These are phyloP conservation scores for Monopterus albus DNA, from an alignment of 2,113 vertebrate species.

Conservation along the genomic window DNA sequence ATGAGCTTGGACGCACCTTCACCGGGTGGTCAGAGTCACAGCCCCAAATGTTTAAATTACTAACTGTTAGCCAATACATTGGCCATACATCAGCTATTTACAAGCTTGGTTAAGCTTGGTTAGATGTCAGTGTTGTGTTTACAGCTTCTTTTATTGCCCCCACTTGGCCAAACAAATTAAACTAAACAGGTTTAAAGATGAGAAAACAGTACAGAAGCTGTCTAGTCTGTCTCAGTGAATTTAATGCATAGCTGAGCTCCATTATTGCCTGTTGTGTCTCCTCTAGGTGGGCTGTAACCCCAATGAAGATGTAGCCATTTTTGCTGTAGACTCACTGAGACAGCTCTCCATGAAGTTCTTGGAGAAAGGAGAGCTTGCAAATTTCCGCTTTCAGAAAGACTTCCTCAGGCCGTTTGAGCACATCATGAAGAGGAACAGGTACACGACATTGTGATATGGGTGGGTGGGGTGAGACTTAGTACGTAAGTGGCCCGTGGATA, in stretches of 20 bases:
- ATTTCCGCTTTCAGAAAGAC: constrained; percentile 99
- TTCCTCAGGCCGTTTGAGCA: constrained; percentile 97
- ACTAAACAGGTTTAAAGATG: too few relatives aligned
- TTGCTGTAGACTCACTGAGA: constrained; percentile 95
- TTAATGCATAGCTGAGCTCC: neutral
- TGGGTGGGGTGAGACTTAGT: neutral
- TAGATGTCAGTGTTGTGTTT: too few relatives aligned
- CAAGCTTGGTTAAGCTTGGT: too few relatives aligned
- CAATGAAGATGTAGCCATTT: constrained; percentile 98
- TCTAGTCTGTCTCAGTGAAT: too few relatives aligned
- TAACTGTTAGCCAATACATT: neutral
- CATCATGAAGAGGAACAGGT: constrained; percentile 99
- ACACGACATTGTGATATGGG: neutral
- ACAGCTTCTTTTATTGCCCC: neutral
- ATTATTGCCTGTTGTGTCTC: neutral
- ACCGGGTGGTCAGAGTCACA: neutral
- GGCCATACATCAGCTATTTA: neutral
- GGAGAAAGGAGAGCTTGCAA: constrained; percentile 97
- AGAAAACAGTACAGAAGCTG: too few relatives aligned
- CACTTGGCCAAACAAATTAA: too few relatives aligned
- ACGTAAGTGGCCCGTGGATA: too few relatives aligned
- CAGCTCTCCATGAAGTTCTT: constrained; percentile 99
- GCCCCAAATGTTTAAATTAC: too few relatives aligned
- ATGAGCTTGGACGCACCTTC: too few relatives aligned
- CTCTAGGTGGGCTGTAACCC: constrained; percentile 95